Evolutionary conservation across 2,113 vertebrate species (phyloP).

Genomic region (Clarias magur): DNA sequence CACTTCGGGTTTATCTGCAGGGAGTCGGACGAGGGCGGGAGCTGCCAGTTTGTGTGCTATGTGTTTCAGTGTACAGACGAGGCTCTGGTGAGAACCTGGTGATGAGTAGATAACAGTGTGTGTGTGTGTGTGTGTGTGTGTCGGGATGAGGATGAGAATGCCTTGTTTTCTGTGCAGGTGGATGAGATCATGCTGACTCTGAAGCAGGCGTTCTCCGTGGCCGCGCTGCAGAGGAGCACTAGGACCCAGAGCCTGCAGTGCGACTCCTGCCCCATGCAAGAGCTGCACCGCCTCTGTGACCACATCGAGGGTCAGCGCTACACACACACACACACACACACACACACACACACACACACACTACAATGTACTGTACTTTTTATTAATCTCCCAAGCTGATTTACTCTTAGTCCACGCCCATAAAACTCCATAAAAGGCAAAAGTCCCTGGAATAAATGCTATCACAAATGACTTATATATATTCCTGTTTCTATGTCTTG

Average conservation of each 20-base stretch:
- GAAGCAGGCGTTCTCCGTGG: constrained; percentile 94
- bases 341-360: too few species aligned
- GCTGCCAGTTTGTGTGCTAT: constrained; percentile 92
- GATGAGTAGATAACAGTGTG: neutral
- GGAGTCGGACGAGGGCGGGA: constrained; percentile 84
- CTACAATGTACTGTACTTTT: too few species aligned
- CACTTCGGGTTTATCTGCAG: constrained; percentile 99
- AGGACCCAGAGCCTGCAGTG: constrained; percentile 83
- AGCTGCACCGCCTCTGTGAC: constrained; percentile 90
- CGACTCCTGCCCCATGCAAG: constrained; percentile 89
- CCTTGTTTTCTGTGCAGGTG: constrained; percentile 72
- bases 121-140: too few species aligned
- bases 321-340: neutral
- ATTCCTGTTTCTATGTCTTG: neutral
- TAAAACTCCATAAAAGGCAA: neutral
- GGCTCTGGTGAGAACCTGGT: constrained; percentile 80
- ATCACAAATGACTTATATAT: neutral
- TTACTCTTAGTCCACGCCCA: neutral
- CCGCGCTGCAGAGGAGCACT: constrained; percentile 83
- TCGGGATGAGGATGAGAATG: neutral
- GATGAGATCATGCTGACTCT: constrained; percentile 98
- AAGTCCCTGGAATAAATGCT: neutral
- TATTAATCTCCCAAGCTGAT: neutral
- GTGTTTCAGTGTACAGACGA: constrained; percentile 95
- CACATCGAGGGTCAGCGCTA: constrained; percentile 85